These are phyloP conservation scores for Ctenomys sociabilis DNA, from an alignment of 2,113 vertebrate genomes.

Conservation along the genomic window DNA sequence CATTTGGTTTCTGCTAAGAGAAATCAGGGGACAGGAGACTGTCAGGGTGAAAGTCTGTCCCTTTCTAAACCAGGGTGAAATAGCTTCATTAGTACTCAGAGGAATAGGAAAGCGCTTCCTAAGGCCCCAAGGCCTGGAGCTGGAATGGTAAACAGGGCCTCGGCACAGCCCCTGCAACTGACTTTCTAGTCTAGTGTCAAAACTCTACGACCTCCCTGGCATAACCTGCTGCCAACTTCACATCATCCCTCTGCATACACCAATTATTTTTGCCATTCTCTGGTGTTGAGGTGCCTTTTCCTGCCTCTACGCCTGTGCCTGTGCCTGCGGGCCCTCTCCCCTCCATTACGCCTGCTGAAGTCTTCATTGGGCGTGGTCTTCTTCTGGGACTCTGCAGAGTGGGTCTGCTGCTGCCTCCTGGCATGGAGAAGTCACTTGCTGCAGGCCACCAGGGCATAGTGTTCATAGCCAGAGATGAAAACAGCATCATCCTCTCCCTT, in stretches of 20 bases:
- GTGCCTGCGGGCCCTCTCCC: not conserved
- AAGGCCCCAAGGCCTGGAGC: not conserved
- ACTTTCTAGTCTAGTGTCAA: not conserved
- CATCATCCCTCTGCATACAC: rapidly evolving
- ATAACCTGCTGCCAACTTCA: not conserved
- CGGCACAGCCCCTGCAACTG: not conserved
- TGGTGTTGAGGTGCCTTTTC: not conserved
- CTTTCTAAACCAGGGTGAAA: not conserved
- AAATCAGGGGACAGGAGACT: not conserved
- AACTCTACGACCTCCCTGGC: no score
- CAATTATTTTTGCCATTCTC: not conserved
- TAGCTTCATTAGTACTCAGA: not conserved
- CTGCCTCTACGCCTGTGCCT: not conserved
- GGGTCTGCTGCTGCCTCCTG: not conserved
- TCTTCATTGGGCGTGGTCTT: not conserved
- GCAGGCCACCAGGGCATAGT: not conserved
- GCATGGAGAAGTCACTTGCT: not conserved
- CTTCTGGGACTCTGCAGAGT: not conserved
- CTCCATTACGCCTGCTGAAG: not conserved
- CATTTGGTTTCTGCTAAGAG: conserved; percentile 22
- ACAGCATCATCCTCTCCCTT: not conserved
- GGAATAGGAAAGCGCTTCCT: not conserved
- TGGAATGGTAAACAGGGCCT: not conserved
- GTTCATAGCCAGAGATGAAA: not conserved
- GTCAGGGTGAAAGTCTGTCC: not conserved